Evolutionary conservation across 2,113 vertebrate genomes (phyloP), one percentile per base, ranked within the genome.

Genomic region (Noctilio leporinus): DNA sequence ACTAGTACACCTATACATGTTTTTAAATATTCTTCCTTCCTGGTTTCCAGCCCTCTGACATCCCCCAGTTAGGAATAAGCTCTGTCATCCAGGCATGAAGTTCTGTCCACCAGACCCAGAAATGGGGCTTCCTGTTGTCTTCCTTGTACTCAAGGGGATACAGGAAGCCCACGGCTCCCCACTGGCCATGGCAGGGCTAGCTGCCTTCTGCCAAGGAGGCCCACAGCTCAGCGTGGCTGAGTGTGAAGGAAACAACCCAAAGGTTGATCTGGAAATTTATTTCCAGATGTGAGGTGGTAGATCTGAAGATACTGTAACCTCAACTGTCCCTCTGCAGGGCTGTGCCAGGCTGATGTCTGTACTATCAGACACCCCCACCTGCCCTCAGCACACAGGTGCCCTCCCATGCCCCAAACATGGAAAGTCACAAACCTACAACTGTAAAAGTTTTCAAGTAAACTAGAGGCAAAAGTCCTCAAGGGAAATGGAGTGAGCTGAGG

Each of bases 211-310:
- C 62, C 35, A 11, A 5, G 24, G 64, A 55, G 47, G 47, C 86
- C 67, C 65, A 19, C 35, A 53, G 53, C 64, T 15, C 47, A 16
- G 8, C n/a, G n/a, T n/a, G n/a, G n/a, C n/a, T n/a, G n/a, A n/a
- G n/a, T 24, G 45, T 86, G 86, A 91, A 91, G 76, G 91, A 90
- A 78, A 73, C 57, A 59, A 85, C 62, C 59, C 92, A 84, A 11
- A 53, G 45, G 40, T 45, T 82, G 9, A 38, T 35, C 1, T 11
- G 72, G 47, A 86, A 57, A 38, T 38, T 35, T 38, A 26, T 45
- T 57, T 72, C 19, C 69, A 70, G 38, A 69, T 22, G 43, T 5
- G 51, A 70, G 64, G 40, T 49, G 35, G 20, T 47, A 28, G 30
- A 11, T 17, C 33, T 57, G 69, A 49, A 47, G 59, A 28, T 16